phyloP scores from a whole-genome alignment of 1,140 invertebrate species.

The Nasonia vitripennis region DNA sequence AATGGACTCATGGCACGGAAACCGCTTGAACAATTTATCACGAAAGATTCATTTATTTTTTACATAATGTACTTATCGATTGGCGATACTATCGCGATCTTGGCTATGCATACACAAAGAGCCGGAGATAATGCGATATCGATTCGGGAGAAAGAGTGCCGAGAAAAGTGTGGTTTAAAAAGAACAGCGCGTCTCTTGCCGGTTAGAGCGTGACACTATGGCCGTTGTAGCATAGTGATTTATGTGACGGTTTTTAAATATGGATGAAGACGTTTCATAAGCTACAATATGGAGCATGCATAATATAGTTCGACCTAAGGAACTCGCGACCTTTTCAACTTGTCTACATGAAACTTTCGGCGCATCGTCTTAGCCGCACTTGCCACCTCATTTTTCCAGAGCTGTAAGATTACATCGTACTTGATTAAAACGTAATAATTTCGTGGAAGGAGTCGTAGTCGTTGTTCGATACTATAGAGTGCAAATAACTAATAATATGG shows the following conservation, averaged over 20 bases:
- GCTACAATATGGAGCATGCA: slow-evolving; percentile 47
- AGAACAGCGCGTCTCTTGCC: slow-evolving; percentile 49
- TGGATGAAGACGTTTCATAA: slow-evolving; percentile 67
- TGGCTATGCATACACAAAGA: background rate
- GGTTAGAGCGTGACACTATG: slow-evolving; percentile 52
- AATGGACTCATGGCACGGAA: too few species aligned
- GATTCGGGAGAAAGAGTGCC: slow-evolving; percentile 47
- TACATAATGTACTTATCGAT: background rate
- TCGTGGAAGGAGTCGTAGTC: too few species aligned
- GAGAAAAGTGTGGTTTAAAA: slow-evolving; percentile 40
- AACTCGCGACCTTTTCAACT: background rate
- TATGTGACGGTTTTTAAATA: slow-evolving; percentile 65
- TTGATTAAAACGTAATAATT: too few species aligned
- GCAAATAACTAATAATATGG: too few species aligned
- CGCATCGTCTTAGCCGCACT: too few species aligned
- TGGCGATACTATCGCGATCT: background rate
- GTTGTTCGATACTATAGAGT: too few species aligned
- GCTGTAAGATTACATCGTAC: too few species aligned
- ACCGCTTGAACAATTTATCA: too few species aligned
- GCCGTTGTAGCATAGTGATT: slow-evolving; percentile 61
- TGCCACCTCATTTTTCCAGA: too few species aligned
- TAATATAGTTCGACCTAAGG: background rate
- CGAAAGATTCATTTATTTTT: slow-evolving; percentile 36
- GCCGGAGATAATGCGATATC: background rate
- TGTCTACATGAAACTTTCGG: background rate